These are phyloP conservation scores for Norana najaformis DNA, from an alignment of 2,888 invertebrate species.

Conservation along the genomic window DNA sequence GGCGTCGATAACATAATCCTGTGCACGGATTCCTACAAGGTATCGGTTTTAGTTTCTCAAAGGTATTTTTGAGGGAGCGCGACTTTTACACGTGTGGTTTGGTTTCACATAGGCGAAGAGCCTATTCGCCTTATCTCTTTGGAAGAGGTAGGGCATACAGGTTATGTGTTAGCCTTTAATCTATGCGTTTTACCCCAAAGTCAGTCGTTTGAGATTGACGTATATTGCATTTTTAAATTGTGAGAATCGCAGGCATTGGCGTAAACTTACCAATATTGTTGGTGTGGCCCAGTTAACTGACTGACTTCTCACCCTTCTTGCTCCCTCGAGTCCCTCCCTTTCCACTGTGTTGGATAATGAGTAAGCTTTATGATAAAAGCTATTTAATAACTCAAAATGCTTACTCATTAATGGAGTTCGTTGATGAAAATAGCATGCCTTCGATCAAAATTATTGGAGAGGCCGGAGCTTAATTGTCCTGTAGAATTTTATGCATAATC, in stretches of 20 bases:
- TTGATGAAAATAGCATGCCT: not conserved
- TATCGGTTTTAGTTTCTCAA: constrained; percentile 18
- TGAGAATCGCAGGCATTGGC: no score
- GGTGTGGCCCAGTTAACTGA: not conserved
- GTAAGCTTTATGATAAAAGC: not conserved
- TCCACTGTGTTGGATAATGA: not conserved
- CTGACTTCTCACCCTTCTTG: no score
- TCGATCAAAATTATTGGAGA: not conserved
- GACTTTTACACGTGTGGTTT: not conserved
- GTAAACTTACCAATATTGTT: not conserved
- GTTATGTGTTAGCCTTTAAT: not conserved
- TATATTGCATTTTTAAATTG: not conserved
- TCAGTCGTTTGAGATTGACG: not conserved
- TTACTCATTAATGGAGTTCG: not conserved
- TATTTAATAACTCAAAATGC: not conserved
- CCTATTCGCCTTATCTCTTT: no score
- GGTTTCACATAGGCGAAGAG: not conserved
- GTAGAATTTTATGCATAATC: no score
- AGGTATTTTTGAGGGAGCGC: not conserved
- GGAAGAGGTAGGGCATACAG: not conserved
- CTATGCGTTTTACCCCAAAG: not conserved
- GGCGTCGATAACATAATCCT: constrained; percentile 33
- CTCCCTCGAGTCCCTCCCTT: not conserved
- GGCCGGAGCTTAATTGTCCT: not conserved
- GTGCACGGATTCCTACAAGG: constrained; percentile 36